Evolutionary conservation across 2,888 invertebrate genomes (phyloP).

Genomic region (Orthosia gracilis): DNA sequence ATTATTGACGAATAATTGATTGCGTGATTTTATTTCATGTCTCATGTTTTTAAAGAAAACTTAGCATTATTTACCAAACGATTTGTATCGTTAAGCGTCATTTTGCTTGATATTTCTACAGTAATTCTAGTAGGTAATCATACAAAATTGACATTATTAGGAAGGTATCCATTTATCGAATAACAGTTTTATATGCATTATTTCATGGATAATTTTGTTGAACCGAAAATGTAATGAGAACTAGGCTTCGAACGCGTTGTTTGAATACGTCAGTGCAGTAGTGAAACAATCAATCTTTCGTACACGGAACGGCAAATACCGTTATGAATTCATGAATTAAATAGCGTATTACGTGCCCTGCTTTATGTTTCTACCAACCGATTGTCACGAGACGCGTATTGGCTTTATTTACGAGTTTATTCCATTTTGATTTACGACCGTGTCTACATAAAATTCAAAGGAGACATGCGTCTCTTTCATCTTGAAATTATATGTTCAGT

Average conservation of each 20-base stretch:
- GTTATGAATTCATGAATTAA: slow-evolving; percentile 65
- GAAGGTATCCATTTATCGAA: slow-evolving; percentile 14
- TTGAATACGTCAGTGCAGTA: slow-evolving; percentile 25
- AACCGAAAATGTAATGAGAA: slow-evolving; percentile 39
- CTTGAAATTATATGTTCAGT: slow-evolving; percentile 19
- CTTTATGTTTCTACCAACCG: slow-evolving; percentile 26
- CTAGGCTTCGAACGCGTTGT: slow-evolving; percentile 8
- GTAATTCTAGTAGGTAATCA: slow-evolving; percentile 42
- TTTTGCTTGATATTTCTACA: slow-evolving; percentile 46
- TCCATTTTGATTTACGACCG: slow-evolving; percentile 38
- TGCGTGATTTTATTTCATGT: not conserved
- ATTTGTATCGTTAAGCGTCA: slow-evolving; percentile 39
- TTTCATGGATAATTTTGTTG: slow-evolving; percentile 39
- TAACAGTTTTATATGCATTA: slow-evolving; percentile 48
- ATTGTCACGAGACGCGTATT: slow-evolving; percentile 56
- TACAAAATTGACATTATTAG: slow-evolving; percentile 43
- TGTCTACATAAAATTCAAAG: slow-evolving; percentile 28
- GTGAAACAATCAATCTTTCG: slow-evolving; percentile 51
- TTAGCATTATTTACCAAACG: slow-evolving; percentile 27
- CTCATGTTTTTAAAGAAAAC: slow-evolving; percentile 1
- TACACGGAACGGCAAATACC: slow-evolving; percentile 34
- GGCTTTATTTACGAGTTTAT: slow-evolving; percentile 45
- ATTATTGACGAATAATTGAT: too few species aligned
- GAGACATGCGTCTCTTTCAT: slow-evolving; percentile 33
- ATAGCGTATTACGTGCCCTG: slow-evolving; percentile 42